Conservation (phyloP, 2,888 invertebrate species). For the Ichneumon xanthorius region DNA sequence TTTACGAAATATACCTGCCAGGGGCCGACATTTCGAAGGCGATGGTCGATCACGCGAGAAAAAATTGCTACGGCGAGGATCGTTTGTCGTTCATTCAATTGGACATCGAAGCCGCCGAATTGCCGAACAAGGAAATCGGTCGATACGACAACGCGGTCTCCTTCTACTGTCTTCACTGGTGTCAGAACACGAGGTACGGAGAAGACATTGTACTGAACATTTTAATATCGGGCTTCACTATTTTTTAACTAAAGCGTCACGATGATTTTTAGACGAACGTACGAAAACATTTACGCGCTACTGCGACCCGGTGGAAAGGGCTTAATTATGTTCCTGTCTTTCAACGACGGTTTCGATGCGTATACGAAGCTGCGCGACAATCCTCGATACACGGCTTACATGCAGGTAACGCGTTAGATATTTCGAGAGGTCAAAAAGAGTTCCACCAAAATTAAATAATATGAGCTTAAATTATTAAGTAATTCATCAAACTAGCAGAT, state of each 20-base stretch:
- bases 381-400: slow-evolving; percentile 88
- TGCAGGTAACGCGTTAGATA: slow-evolving; percentile 84
- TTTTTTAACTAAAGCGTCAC: neutral
- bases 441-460: neutral
- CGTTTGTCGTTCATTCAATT: slow-evolving; percentile 84
- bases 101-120: slow-evolving; percentile 87
- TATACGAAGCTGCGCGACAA: slow-evolving; percentile 88
- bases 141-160: slow-evolving; percentile 90
- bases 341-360: slow-evolving; percentile 89
- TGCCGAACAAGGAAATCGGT: slow-evolving; percentile 85
- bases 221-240: neutral
- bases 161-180: slow-evolving; percentile 93
- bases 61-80: slow-evolving; percentile 86
- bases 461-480: too few relatives aligned
- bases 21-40: slow-evolving; percentile 90
- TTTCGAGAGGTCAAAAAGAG: neutral
- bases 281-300: slow-evolving; percentile 88
- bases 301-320: slow-evolving; percentile 90
- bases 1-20: slow-evolving; percentile 72
- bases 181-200: slow-evolving; percentile 89
- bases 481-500: too few relatives aligned
- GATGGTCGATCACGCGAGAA: slow-evolving; percentile 90
- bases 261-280: slow-evolving; percentile 85
- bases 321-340: slow-evolving; percentile 89
- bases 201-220: neutral